A percentile compares a stretch with the other conserved stretches of the same genome.
Conservation (phyloP, 2,888 invertebrate species). For the Latrodectus hesperus region DNA sequence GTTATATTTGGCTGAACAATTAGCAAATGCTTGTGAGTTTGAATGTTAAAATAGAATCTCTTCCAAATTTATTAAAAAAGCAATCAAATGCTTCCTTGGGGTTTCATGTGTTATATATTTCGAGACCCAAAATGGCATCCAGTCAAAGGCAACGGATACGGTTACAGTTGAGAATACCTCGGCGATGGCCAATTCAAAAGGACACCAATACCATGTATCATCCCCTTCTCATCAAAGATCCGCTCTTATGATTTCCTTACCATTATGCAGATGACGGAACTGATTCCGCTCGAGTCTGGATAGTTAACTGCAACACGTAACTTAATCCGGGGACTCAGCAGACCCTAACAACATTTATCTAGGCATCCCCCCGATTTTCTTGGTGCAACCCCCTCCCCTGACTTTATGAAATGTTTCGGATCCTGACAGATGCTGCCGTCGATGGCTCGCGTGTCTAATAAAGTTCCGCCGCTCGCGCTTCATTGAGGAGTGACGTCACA, state of each 20-base stretch:
- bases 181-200: neutral
- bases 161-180: conserved; percentile 1
- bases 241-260: neutral
- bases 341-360: neutral
- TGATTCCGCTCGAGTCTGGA: neutral
- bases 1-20: too few relatives aligned
- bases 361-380: neutral
- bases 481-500: conserved; percentile 32
- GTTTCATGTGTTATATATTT: too few relatives aligned
- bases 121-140: too few relatives aligned
- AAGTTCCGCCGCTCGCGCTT: conserved; percentile 8
- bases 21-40: too few relatives aligned
- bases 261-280: neutral
- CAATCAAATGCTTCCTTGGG: too few relatives aligned
- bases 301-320: neutral
- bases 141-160: neutral
- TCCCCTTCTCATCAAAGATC: neutral
- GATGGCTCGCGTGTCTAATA: conserved; percentile 1
- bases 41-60: too few relatives aligned
- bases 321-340: neutral
- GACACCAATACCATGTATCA: neutral
- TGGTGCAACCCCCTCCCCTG: neutral
- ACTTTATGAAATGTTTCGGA: conserved; percentile 15
- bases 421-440: neutral
- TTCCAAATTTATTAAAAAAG: too few relatives aligned